These are phyloP conservation scores for Amniataba percoides DNA, from an alignment of 2,797 vertebrate species.

Conservation along the genomic window DNA sequence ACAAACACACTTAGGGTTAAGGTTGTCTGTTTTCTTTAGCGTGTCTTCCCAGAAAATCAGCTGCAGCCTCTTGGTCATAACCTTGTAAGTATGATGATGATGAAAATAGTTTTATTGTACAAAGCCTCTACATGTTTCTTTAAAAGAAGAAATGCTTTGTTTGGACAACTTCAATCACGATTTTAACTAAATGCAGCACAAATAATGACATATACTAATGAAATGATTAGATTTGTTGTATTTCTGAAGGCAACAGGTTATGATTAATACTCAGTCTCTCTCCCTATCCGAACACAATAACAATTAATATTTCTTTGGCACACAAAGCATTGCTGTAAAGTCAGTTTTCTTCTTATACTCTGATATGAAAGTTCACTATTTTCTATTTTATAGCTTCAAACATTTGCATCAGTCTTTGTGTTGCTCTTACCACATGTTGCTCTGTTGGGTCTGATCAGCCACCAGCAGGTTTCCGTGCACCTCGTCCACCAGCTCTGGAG, in stretches of 20 bases:
- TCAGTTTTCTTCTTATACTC: background rate
- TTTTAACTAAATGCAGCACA: background rate
- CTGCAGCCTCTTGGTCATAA: background rate
- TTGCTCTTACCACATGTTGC: conserved; percentile 94
- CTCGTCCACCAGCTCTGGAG: conserved; percentile 95
- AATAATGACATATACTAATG: background rate
- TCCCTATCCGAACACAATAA: background rate
- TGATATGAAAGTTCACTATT: background rate
- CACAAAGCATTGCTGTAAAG: background rate
- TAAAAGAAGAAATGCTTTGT: background rate
- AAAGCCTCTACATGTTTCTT: background rate
- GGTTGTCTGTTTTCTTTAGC: background rate
- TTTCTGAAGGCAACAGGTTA: background rate
- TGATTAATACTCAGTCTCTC: too few relatives aligned
- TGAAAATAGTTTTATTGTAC: background rate
- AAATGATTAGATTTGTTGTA: background rate
- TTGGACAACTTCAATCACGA: too few relatives aligned
- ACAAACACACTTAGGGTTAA: background rate
- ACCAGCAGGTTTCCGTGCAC: conserved; percentile 95
- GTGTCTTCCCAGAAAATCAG: background rate
- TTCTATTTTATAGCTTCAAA: background rate
- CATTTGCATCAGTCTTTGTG: background rate
- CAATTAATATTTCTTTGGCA: background rate
- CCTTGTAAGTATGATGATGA: background rate
- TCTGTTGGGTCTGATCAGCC: conserved; percentile 92